Percentiles rank a stretch among this genome's conserved stretches.
Conservation (phyloP, 2,113 vertebrate species). For the Perccottus glenii region DNA sequence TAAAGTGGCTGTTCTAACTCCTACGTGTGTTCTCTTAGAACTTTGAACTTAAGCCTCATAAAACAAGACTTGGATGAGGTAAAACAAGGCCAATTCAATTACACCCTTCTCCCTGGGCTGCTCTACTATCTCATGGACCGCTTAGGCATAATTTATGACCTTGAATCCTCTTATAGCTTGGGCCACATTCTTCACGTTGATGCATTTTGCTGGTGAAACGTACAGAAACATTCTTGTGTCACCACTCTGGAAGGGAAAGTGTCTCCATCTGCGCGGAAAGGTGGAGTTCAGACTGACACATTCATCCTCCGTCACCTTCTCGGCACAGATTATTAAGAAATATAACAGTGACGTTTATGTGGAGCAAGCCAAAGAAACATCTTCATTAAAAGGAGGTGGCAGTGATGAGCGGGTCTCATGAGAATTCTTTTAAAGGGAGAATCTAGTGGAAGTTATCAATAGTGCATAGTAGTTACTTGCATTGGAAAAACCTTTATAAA, state of each 20-base stretch:
- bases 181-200: conserved; percentile 46
- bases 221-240: conserved; percentile 52
- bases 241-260: conserved; percentile 19
- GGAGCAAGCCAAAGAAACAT: conserved; percentile 58
- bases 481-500: too few species aligned
- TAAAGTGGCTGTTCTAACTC: too few species aligned
- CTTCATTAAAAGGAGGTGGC: conserved; percentile 64
- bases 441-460: conserved; percentile 38
- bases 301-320: conserved; percentile 58
- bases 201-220: conserved; percentile 25
- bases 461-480: background rate
- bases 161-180: conserved; percentile 34
- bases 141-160: conserved; percentile 31
- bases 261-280: conserved; percentile 6
- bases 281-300: conserved; percentile 38
- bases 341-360: conserved; percentile 45
- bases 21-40: background rate
- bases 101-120: conserved; percentile 8
- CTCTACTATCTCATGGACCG: conserved; percentile 4
- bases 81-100: conserved; percentile 6
- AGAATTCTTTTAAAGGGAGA: conserved; percentile 46
- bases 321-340: conserved; percentile 62
- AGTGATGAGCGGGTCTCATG: conserved; percentile 50
- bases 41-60: background rate
- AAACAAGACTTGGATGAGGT: background rate